Conservation (phyloP, 2,797 vertebrate genomes). For the Monodelphis domestica region DNA sequence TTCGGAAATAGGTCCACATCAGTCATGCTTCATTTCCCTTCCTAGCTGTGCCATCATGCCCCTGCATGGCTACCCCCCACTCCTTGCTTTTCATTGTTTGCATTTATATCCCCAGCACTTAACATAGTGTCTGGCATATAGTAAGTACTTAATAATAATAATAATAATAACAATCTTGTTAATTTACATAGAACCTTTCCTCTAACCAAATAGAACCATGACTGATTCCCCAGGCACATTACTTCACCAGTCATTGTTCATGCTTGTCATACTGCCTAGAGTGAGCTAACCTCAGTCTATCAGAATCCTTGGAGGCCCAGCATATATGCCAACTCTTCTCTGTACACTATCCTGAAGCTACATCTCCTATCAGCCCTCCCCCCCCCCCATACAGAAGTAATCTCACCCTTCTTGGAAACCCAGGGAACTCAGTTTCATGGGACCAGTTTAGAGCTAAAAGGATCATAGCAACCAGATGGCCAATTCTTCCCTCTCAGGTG, state of each 20-base stretch:
- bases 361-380: neutral
- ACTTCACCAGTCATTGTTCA: neutral
- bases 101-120: neutral
- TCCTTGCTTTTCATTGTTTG: neutral
- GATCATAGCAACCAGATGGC: neutral
- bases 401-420: neutral
- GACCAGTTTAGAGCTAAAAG: neutral
- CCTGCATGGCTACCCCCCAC: neutral
- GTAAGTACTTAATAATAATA: neutral
- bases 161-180: neutral
- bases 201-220: neutral
- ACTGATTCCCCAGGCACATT: neutral
- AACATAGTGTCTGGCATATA: neutral
- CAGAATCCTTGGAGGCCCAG: neutral
- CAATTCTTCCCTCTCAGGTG: neutral
- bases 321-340: neutral
- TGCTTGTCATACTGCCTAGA: neutral
- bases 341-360: too few relatives aligned
- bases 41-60: neutral
- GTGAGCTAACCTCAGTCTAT: neutral
- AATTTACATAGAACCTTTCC: neutral
- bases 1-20: neutral
- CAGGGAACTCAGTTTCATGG: neutral
- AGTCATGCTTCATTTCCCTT: neutral
- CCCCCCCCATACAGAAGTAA: neutral